Evolutionary conservation across 2,888 invertebrate species (phyloP).

Genomic region (Geophilus truncorum): DNA sequence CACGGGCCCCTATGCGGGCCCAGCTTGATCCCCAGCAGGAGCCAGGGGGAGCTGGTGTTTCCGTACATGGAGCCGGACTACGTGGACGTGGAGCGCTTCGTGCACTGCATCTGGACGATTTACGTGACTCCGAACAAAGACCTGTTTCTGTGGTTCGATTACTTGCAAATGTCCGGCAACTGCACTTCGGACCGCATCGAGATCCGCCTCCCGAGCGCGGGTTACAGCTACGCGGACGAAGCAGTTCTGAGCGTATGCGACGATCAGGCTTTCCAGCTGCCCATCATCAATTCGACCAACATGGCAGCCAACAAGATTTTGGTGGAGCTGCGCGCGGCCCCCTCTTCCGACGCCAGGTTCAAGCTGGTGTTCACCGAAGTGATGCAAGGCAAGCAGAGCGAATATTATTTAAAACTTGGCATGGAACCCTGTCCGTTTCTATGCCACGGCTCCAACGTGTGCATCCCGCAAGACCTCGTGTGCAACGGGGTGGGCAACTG

Average conservation of each 20-base stretch:
- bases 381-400: conserved; percentile 56
- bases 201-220: conserved; percentile 51
- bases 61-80: conserved; percentile 66
- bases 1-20: conserved; percentile 57
- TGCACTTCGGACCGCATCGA: conserved; percentile 30
- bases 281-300: conserved; percentile 59
- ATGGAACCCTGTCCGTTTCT: conserved; percentile 72
- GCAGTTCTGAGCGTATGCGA: conserved; percentile 60
- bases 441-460: conserved; percentile 74
- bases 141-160: conserved; percentile 79
- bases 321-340: conserved; percentile 39
- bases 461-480: conserved; percentile 74
- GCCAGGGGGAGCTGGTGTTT: conserved; percentile 36
- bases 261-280: conserved; percentile 54
- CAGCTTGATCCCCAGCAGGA: conserved; percentile 35
- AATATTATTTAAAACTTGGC: conserved; percentile 29
- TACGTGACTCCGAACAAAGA: conserved; percentile 65
- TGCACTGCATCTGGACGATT: conserved; percentile 72
- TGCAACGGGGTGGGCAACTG: conserved; percentile 86
- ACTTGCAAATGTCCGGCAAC: conserved; percentile 61
- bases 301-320: conserved; percentile 69
- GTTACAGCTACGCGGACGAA: conserved; percentile 78
- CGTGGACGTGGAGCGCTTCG: conserved; percentile 45
- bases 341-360: conserved; percentile 75
- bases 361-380: conserved; percentile 89